Conservation (phyloP, 2,888 invertebrate species). For the Diplolepis rosae region DNA sequence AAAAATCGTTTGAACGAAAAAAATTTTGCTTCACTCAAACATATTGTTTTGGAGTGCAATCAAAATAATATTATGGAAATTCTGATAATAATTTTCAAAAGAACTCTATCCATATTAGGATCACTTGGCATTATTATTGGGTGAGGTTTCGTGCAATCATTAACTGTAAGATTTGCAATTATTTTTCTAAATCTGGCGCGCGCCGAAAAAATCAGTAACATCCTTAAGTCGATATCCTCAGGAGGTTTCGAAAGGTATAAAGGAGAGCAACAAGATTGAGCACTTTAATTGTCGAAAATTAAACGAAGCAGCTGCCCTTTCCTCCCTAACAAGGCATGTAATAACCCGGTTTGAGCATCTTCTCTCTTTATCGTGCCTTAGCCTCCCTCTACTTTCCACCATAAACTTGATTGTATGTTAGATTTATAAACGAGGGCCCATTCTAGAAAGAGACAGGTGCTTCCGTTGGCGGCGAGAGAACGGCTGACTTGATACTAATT, state of each 20-base stretch:
- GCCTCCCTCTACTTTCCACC: slow-evolving; percentile 52
- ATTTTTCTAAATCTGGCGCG: slow-evolving; percentile 26
- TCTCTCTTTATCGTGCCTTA: slow-evolving; percentile 39
- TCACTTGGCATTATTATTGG: background rate
- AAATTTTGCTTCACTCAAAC: too few species aligned
- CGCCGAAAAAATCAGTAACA: slow-evolving; percentile 30
- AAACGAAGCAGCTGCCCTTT: slow-evolving; percentile 70
- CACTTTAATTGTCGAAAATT: slow-evolving; percentile 73
- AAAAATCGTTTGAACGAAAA: too few species aligned
- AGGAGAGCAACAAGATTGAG: slow-evolving; percentile 53
- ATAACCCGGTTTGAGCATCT: slow-evolving; percentile 42
- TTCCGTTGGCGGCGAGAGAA: slow-evolving; percentile 29
- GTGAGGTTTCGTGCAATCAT: background rate
- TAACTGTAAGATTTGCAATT: background rate
- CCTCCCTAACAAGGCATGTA: slow-evolving; percentile 44
- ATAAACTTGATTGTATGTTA: slow-evolving; percentile 70
- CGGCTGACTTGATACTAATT: slow-evolving; percentile 29
- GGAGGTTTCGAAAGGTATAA: slow-evolving; percentile 2
- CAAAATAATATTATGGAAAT: too few species aligned
- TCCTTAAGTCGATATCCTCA: slow-evolving; percentile 26
- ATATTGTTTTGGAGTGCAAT: too few species aligned
- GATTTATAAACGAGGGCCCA: slow-evolving; percentile 68
- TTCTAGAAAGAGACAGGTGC: slow-evolving; percentile 51
- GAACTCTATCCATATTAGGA: background rate
- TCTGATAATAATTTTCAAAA: too few species aligned